Evolutionary conservation across 1,140 invertebrate genomes (phyloP), one percentile per base, ranked within the genome.

Genomic region (Drosophila seguyi): DNA sequence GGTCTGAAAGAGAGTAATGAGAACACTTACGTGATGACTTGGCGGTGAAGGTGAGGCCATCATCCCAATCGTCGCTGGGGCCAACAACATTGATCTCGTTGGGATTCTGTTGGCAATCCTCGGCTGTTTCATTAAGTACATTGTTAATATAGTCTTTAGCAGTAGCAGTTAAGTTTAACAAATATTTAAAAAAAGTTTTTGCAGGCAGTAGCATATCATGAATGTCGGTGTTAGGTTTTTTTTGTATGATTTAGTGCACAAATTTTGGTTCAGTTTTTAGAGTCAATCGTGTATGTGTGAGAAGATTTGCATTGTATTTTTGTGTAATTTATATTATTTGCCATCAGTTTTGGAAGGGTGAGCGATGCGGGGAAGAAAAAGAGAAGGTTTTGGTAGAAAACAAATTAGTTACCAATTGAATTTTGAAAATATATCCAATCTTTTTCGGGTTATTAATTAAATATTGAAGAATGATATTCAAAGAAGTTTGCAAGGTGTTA

Each of bases 31-130:
- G 95, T 91, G 95, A 96, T 91, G 95, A 95, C 94, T 97, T 96
- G 47, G 96, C 97, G 74, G 96, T 97, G 92, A 97, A 98, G 75
- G 96, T 97, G 76, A 97, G 97, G 80, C 96, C 96, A 88, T 96
- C 96, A 90, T 97, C 97, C 95, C 95, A 96, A 79, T 97, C 96
- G 61, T 96, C 95, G 42, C 92, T 52, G 92, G 93, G 80, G 25
- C 72, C 76, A 65, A 88, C 75, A 38, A 91, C 91, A 56, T 88
- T 92, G 42, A 92, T 92, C 58, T 92, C 91, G 77, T 91, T 92
- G 41, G 81, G 80, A 80, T 92, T 92, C 39, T 75, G 86, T 76
- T 75, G 86, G 66, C 66, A 66, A 29, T 95, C 94, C 79, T 96
- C 95, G 67, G 94, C 94, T 62, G 95, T 94, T 93, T 97, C 96